Conservation (phyloP, 2,113 vertebrate genomes). For the Forbesichthys agassizii region DNA sequence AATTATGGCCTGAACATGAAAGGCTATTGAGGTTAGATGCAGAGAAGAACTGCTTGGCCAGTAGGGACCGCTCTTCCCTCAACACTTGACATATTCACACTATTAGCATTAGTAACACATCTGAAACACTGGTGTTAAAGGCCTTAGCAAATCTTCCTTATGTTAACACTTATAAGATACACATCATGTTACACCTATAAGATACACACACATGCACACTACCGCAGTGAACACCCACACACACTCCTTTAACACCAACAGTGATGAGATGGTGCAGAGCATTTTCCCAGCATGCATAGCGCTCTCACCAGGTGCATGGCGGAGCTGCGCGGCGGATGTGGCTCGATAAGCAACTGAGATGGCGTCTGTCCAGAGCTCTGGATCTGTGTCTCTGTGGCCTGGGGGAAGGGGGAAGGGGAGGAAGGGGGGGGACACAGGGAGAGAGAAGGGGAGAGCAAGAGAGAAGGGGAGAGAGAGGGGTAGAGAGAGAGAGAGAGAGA, state of each 20-base stretch:
- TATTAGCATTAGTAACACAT: not conserved
- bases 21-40: conserved; percentile 31
- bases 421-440: not conserved
- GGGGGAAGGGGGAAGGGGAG: conserved; percentile 41
- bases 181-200: conserved; percentile 10
- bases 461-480: conserved; percentile 51
- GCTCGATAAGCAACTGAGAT: conserved; percentile 99
- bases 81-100: conserved; percentile 21
- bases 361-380: conserved; percentile 99
- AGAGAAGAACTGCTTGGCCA: conserved; percentile 41
- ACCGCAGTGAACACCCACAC: conserved; percentile 21
- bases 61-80: conserved; percentile 72
- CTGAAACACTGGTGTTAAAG: conserved; percentile 10
- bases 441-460: not conserved
- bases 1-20: conserved; percentile 31
- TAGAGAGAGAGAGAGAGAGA: conserved; percentile 57
- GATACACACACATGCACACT: conserved; percentile 16
- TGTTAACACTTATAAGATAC: conserved; percentile 5
- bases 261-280: conserved; percentile 40
- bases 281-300: conserved; percentile 68
- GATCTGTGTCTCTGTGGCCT: conserved; percentile 98
- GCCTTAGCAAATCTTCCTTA: conserved; percentile 8
- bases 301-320: conserved; percentile 99
- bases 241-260: conserved; percentile 16
- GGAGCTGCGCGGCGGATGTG: conserved; percentile 98